A percentile compares a stretch with the other conserved stretches of the same genome.
Conservation (phyloP, 2,888 invertebrate species). For the Synanthedon vespiformis region DNA sequence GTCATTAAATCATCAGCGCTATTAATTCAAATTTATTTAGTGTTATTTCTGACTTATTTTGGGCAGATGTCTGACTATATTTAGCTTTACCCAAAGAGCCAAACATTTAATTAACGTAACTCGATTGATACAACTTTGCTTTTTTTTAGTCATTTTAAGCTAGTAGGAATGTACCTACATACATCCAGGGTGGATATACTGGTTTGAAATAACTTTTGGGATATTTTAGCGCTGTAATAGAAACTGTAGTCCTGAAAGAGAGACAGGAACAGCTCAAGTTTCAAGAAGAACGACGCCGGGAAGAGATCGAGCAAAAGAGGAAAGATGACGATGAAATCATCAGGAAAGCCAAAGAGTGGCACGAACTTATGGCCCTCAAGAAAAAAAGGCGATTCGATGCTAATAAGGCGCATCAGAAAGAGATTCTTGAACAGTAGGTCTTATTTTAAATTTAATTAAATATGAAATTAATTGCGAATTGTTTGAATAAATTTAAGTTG, state of each 20-base stretch:
- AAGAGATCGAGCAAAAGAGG: slow-evolving; percentile 29
- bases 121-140: not conserved
- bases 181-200: not conserved
- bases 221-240: slow-evolving; percentile 47
- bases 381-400: slow-evolving; percentile 28
- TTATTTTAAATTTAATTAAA: no score
- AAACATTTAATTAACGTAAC: no score
- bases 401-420: slow-evolving; percentile 47
- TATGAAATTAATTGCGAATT: no score
- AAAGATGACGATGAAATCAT: slow-evolving; percentile 37
- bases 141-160: not conserved
- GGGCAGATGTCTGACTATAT: no score
- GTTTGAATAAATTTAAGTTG: not conserved
- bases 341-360: slow-evolving; percentile 43
- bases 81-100: no score
- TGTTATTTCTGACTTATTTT: no score
- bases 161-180: not conserved
- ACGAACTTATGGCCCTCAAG: slow-evolving; percentile 25
- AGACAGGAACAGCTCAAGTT: slow-evolving; percentile 51
- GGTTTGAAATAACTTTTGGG: not conserved
- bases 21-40: no score
- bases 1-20: no score
- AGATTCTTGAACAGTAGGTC: slow-evolving; percentile 49
- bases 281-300: slow-evolving; percentile 27
- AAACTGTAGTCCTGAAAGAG: slow-evolving; percentile 53